Base-by-base conservation (phyloP, 1,140 invertebrate genomes). In the Sarcophaga bullata region DNA sequence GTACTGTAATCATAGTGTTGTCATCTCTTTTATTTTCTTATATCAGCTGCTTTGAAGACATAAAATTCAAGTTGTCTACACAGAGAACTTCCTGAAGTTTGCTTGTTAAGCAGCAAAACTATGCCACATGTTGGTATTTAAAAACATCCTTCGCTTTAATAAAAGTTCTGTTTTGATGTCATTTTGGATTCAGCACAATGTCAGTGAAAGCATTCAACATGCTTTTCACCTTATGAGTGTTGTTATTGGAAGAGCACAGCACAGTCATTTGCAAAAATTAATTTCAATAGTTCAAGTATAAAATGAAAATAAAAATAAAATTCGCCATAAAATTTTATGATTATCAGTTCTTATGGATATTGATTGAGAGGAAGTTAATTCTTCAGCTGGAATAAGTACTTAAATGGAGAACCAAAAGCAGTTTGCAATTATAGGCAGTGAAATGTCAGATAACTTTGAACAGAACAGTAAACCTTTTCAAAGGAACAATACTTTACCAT, bases 301-400 rank as follows among this genome's bases (percentile, higher is more conserved):
- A 68, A 68, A 68, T 2, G 62, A 19, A 68, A 25, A 37, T 37
- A 37, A 11, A 19, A 25, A 25, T 68, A 68, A 68, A 68, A 8
- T 68, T 68, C 19, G 19, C 19, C 19, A 68, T 68, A 68, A 68
- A 68, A 68, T 68, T 68, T 68, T 68, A 68, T 68, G 62, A 19
- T 68, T 25, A 68, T 68, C n/a, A 68, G 10, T 68, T 68, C 25
- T 19, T 68, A 68, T 19, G 10, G 62, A n/a, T 68, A 68, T 68
- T 68, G 62, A 68, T 68, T 68, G 25, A 37, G 8, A 68, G 17
- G 8, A 68, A 68, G 11, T 58, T 15, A 7, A n/a, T 58, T 58
- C 7, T 6, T 13, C 6, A 58, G 10, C 6, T 13, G 54, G 25
- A 37, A 37, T 58, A n/a, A 58, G 11, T 58, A n/a, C 13, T 58